A percentile compares a stretch with the other conserved stretches of the same genome.
Evolutionary conservation across 2,113 vertebrate species (phyloP).

Genomic region (Columba livia): DNA sequence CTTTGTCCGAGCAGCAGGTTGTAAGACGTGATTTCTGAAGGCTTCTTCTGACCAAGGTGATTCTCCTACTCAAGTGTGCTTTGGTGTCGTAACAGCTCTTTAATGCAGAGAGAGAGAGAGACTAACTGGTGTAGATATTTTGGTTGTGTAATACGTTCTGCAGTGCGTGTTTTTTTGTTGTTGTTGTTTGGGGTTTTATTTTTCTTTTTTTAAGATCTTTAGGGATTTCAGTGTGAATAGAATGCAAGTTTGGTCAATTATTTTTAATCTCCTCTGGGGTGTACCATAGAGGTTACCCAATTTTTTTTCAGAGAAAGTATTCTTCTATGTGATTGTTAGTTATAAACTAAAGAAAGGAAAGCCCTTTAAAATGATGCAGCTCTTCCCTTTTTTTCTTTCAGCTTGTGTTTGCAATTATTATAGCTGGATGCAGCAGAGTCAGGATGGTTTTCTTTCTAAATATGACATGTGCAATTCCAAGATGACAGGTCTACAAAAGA

Average conservation of each 20-base stretch:
- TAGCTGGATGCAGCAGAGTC: slow-evolving; percentile 2
- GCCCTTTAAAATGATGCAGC: not conserved
- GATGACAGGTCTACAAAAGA: slow-evolving; percentile 33
- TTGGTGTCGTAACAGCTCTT: not conserved
- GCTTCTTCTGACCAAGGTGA: not conserved
- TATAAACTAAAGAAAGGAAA: not conserved
- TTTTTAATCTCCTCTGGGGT: not conserved
- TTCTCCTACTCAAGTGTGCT: not conserved
- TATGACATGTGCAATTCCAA: slow-evolving; percentile 3
- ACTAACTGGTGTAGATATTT: not conserved
- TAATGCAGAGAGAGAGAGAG: not conserved
- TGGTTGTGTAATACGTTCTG: not conserved
- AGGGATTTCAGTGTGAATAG: not conserved
- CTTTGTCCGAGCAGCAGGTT: not conserved
- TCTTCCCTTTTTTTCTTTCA: not conserved
- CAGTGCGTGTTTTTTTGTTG: too few relatives aligned
- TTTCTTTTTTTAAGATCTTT: not conserved
- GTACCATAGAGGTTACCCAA: not conserved
- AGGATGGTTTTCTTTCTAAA: slow-evolving; percentile 11
- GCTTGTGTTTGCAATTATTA: slow-evolving; percentile 2
- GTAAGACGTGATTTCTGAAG: not conserved
- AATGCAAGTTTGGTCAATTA: not conserved
- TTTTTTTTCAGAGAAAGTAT: not conserved
- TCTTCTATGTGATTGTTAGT: not conserved
- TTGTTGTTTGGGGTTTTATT: not conserved